A percentile compares a stretch with the other conserved stretches of the same genome.
These are phyloP conservation scores for Pipa parva DNA, from an alignment of 2,113 vertebrate genomes.

Conservation along the genomic window DNA sequence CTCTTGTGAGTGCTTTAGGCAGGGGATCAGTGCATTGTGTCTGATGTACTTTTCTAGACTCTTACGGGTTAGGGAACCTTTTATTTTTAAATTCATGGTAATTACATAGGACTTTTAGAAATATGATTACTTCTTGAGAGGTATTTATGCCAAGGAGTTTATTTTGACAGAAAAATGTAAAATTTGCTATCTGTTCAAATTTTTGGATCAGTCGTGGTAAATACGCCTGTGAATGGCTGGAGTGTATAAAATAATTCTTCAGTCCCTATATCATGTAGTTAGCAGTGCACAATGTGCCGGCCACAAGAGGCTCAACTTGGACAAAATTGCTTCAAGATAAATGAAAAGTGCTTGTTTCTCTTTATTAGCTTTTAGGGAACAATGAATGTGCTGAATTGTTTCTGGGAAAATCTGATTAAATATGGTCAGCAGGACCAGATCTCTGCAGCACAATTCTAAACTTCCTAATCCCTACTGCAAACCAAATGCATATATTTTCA, in stretches of 20 bases:
- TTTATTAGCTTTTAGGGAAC: slow-evolving; percentile 83
- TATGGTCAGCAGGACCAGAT: slow-evolving; percentile 67
- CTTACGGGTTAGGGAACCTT: slow-evolving; percentile 80
- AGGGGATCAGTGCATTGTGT: slow-evolving; percentile 74
- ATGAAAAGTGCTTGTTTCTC: slow-evolving; percentile 76
- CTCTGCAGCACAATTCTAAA: slow-evolving; percentile 63
- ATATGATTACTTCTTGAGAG: slow-evolving; percentile 82
- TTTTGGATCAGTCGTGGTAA: slow-evolving; percentile 69
- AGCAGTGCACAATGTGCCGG: slow-evolving; percentile 65
- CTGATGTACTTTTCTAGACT: slow-evolving; percentile 79
- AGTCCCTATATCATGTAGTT: slow-evolving; percentile 72
- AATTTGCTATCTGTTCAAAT: slow-evolving; percentile 78
- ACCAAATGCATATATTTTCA: no score
- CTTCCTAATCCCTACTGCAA: slow-evolving; percentile 52
- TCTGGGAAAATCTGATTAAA: slow-evolving; percentile 76
- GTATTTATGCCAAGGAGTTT: slow-evolving; percentile 83
- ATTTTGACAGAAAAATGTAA: slow-evolving; percentile 81
- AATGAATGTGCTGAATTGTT: slow-evolving; percentile 79
- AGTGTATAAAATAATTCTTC: slow-evolving; percentile 80
- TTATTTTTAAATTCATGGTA: slow-evolving; percentile 79
- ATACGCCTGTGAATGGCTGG: slow-evolving; percentile 73
- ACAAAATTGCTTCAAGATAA: slow-evolving; percentile 78
- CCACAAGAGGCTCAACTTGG: slow-evolving; percentile 70
- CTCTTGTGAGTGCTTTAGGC: slow-evolving; percentile 76
- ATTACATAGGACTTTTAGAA: slow-evolving; percentile 83